Evolutionary conservation across 1,140 invertebrate species (phyloP).

Genomic region (Polyergus mexicanus): DNA sequence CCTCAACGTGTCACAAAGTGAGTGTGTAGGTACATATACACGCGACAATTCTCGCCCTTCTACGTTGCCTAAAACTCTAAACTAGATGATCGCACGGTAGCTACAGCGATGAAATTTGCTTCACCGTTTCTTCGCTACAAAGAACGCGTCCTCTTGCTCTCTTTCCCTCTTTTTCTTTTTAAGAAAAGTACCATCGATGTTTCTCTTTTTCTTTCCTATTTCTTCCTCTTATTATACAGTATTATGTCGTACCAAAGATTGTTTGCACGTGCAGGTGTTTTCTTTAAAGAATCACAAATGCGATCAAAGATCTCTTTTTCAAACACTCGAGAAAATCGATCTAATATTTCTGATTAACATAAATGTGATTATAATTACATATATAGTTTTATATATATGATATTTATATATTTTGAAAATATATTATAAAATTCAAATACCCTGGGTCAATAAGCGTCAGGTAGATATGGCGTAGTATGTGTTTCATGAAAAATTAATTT

Average conservation of each 20-base stretch:
- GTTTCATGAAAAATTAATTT: too few relatives aligned
- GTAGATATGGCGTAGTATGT: too few relatives aligned
- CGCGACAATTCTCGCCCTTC: conserved; percentile 43
- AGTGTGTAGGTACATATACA: conserved; percentile 66
- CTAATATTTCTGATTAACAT: neutral
- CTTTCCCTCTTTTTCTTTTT: neutral
- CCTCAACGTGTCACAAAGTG: conserved; percentile 60
- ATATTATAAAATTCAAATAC: neutral
- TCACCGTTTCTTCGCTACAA: conserved; percentile 7
- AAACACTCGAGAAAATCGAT: neutral
- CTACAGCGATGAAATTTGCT: conserved; percentile 43
- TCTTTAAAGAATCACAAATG: conserved; percentile 2
- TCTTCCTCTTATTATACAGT: conserved; percentile 14
- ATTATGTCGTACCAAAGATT: conserved; percentile 14
- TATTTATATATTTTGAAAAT: too few relatives aligned
- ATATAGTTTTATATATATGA: too few relatives aligned
- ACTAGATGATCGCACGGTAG: conserved; percentile 60
- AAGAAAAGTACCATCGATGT: conserved; percentile 1
- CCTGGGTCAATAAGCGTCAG: too few relatives aligned
- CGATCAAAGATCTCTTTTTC: neutral
- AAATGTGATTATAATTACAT: neutral
- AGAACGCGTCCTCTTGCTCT: conserved; percentile 1
- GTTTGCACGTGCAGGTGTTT: conserved; percentile 2
- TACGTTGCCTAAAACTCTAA: conserved; percentile 59
- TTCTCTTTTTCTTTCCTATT: neutral